Conservation (phyloP, 2,113 vertebrate species). For the Colius striatus region DNA sequence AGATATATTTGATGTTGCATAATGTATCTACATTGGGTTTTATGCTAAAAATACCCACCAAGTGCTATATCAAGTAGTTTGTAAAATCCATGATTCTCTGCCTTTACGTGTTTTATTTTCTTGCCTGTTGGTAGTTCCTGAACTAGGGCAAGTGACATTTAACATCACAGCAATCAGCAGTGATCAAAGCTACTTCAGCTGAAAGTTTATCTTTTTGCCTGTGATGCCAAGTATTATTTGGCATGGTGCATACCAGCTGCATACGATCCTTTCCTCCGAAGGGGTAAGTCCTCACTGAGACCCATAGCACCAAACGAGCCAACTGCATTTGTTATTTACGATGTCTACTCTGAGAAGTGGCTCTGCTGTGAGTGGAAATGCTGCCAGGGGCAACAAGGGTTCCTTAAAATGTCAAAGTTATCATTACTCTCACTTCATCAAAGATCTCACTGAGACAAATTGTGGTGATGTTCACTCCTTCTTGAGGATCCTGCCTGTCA, state of each 20-base stretch:
- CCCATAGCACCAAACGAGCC: neutral
- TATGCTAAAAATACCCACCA: neutral
- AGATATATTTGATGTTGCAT: neutral
- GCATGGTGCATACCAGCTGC: rapidly evolving
- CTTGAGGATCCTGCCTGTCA: neutral
- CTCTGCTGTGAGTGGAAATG: neutral
- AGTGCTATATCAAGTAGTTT: neutral
- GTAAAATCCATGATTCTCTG: neutral
- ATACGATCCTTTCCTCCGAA: neutral
- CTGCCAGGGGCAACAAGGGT: neutral
- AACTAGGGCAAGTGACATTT: neutral
- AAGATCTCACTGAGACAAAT: neutral
- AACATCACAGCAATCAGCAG: neutral
- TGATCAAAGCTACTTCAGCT: conserved; percentile 18
- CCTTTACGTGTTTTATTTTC: neutral
- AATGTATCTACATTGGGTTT: neutral
- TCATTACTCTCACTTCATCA: neutral
- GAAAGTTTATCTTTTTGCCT: neutral
- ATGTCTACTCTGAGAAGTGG: neutral
- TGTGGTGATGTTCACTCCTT: neutral
- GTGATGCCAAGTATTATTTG: neutral
- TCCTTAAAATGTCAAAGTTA: conserved; percentile 23
- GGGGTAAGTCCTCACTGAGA: neutral
- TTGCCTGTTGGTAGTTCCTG: neutral
- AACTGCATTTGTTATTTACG: neutral